A percentile compares a stretch with the other conserved stretches of the same genome.
phyloP scores from a whole-genome alignment of 2,888 invertebrate genomes.

The Cerastoderma edule region DNA sequence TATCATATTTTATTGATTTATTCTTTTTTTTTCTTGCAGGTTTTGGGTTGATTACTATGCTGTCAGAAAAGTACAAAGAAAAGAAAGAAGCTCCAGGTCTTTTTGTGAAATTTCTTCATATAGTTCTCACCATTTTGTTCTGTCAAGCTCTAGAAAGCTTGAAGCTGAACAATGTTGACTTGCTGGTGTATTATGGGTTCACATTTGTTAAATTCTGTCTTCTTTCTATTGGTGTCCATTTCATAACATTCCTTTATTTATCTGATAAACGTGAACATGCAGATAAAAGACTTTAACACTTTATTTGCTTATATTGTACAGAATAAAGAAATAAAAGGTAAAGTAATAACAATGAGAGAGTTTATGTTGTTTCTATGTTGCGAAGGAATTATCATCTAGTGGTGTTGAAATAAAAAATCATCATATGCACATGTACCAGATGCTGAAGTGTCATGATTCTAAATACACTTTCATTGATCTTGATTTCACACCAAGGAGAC shows the following conservation, averaged over 20 bases:
- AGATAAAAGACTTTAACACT: too few species aligned
- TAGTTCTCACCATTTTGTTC: conserved; percentile 34
- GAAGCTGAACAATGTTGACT: conserved; percentile 30
- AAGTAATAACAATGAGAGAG: too few species aligned
- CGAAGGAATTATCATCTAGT: too few species aligned
- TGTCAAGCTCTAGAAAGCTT: conserved; percentile 49
- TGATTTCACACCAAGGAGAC: too few species aligned
- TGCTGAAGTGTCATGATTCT: too few species aligned
- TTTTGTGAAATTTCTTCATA: conserved; percentile 25
- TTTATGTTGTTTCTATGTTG: too few species aligned
- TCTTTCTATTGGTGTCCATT: conserved; percentile 32
- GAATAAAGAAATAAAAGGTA: too few species aligned
- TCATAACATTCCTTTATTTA: conserved; percentile 23
- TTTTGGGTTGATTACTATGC: conserved; percentile 38
- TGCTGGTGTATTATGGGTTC: conserved; percentile 40
- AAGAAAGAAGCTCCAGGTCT: not conserved
- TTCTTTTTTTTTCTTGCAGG: conserved; percentile 43
- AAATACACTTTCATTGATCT: too few species aligned
- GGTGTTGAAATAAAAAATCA: too few species aligned
- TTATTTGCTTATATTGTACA: too few species aligned
- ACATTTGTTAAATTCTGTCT: conserved; percentile 51
- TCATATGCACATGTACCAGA: too few species aligned
- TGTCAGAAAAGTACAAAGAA: not conserved
- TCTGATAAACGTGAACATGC: not conserved
- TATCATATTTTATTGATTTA: not conserved